Evolutionary conservation across 1,140 invertebrate species (phyloP).

Genomic region (Patella vulgata): DNA sequence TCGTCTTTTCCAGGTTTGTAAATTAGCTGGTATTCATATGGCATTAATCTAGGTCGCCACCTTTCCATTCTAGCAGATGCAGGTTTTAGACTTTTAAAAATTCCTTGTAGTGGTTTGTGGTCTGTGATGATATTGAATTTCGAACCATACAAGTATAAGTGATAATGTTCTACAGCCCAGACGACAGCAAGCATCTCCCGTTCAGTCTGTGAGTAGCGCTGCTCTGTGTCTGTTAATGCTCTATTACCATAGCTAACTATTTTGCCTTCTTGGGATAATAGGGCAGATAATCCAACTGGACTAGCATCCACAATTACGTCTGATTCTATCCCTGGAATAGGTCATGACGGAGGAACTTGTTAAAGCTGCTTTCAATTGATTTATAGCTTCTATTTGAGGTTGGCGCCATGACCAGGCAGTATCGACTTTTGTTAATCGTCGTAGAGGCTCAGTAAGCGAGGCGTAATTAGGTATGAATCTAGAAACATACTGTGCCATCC

Average conservation of each 20-base stretch:
- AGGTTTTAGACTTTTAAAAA: constrained; percentile 36
- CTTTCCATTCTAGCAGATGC: constrained; percentile 24
- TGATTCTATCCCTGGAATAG: too few relatives aligned
- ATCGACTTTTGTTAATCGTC: constrained; percentile 19
- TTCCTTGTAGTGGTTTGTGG: too few relatives aligned
- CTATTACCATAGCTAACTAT: too few relatives aligned
- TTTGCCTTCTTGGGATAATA: too few relatives aligned
- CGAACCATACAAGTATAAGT: constrained; percentile 39
- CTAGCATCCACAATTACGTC: too few relatives aligned
- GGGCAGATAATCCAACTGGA: too few relatives aligned
- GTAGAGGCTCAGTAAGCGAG: constrained; percentile 16
- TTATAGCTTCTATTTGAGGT: constrained; percentile 10
- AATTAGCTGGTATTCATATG: constrained; percentile 25
- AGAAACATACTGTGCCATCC: constrained; percentile 30
- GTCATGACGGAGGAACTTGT: too few relatives aligned
- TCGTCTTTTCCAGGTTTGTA: constrained; percentile 31
- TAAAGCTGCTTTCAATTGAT: constrained; percentile 61
- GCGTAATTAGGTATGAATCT: constrained; percentile 24
- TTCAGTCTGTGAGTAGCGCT: constrained; percentile 64
- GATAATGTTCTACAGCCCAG: constrained; percentile 52
- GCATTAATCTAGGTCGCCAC: constrained; percentile 29
- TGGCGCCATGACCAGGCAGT: constrained; percentile 14
- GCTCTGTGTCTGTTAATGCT: constrained; percentile 56
- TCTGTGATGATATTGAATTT: constrained; percentile 45
- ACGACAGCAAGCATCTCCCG: constrained; percentile 57